Conservation (phyloP, 2,113 vertebrate species). For the Elanoides forficatus region DNA sequence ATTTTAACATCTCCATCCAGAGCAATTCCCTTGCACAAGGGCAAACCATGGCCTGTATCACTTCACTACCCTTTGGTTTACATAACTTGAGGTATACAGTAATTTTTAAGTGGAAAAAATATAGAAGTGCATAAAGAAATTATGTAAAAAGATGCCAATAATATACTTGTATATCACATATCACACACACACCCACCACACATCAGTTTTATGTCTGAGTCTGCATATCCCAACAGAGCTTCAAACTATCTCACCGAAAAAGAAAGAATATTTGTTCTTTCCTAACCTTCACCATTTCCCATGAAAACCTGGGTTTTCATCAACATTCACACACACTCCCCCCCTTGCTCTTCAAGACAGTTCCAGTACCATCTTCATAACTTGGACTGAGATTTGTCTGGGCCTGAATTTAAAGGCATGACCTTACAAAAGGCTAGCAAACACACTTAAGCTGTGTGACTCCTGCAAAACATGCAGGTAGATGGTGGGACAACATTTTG, state of each 20-base stretch:
- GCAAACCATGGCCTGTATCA: background rate
- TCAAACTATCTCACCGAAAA: background rate
- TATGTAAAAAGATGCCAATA: background rate
- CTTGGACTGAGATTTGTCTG: background rate
- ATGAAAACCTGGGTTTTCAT: background rate
- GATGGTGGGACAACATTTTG: background rate
- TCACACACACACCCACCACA: background rate
- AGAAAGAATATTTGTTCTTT: background rate
- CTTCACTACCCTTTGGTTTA: background rate
- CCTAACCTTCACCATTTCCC: background rate
- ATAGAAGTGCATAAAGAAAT: background rate
- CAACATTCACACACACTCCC: background rate
- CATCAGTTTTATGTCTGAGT: background rate
- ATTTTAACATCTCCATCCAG: background rate
- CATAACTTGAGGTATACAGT: background rate
- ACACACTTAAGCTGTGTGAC: background rate
- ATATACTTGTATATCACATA: background rate
- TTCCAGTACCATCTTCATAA: background rate
- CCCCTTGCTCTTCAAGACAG: background rate
- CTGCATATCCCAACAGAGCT: background rate
- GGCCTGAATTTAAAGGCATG: background rate
- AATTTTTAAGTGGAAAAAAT: background rate
- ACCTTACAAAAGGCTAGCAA: background rate
- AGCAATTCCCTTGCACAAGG: background rate
- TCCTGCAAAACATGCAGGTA: background rate